phyloP scores from a whole-genome alignment of 2,888 invertebrate genomes.

The Cataglyphis livida region DNA sequence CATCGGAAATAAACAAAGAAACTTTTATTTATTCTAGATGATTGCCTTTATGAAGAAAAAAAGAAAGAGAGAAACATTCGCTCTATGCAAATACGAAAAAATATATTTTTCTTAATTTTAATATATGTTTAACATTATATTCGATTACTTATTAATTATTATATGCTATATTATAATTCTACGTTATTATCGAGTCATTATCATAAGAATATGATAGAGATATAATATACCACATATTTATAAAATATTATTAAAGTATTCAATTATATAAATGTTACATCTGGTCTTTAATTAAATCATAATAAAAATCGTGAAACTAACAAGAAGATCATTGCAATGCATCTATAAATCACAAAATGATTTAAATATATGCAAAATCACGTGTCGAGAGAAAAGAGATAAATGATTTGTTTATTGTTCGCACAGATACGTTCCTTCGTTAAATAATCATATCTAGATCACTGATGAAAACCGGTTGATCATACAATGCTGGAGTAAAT shows the following conservation, averaged over 20 bases:
- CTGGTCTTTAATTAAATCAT: background rate
- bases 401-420: slow-evolving; percentile 38
- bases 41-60: background rate
- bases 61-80: background rate
- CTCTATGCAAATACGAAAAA: background rate
- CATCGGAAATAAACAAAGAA: background rate
- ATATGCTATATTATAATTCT: background rate
- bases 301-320: no score
- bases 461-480: slow-evolving; percentile 52
- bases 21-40: background rate
- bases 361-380: no score
- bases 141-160: background rate
- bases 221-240: background rate
- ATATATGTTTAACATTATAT: background rate
- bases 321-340: background rate
- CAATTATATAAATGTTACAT: background rate
- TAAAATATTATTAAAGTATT: background rate
- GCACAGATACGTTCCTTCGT: slow-evolving; percentile 13
- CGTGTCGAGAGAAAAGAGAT: background rate
- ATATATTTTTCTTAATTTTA: background rate
- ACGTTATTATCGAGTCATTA: background rate
- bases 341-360: background rate
- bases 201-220: background rate
- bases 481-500: slow-evolving; percentile 56
- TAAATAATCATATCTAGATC: slow-evolving; percentile 14